A percentile compares a stretch with the other conserved stretches of the same genome.
Evolutionary conservation across 2,797 vertebrate species (phyloP).

Genomic region (Anguilla obscura): DNA sequence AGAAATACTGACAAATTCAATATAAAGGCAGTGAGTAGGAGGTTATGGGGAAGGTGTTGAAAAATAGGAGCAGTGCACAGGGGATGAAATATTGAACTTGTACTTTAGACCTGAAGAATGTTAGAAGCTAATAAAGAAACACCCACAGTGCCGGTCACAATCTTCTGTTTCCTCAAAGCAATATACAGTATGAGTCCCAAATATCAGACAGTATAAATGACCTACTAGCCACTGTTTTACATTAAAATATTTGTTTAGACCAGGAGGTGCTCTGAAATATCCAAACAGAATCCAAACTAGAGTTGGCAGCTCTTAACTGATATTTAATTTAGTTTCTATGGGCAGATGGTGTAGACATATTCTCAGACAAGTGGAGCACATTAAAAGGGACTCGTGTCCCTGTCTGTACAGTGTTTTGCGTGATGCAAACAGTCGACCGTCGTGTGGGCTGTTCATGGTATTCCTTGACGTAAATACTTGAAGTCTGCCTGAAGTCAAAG

Average conservation of each 20-base stretch:
- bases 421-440: background rate
- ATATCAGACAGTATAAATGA: background rate
- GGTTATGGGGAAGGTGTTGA: background rate
- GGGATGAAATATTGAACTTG: slow-evolving; percentile 1
- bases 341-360: slow-evolving; percentile 1
- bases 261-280: background rate
- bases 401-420: slow-evolving; percentile 2
- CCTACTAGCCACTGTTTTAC: background rate
- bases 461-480: background rate
- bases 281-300: background rate
- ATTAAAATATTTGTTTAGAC: background rate
- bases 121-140: background rate
- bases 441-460: background rate
- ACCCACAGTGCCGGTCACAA: background rate
- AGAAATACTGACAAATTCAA: background rate
- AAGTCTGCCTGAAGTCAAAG: background rate
- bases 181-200: background rate
- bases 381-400: slow-evolving; percentile 23
- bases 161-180: background rate
- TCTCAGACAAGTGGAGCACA: slow-evolving; percentile 12
- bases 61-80: background rate
- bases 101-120: background rate
- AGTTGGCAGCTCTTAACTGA: background rate
- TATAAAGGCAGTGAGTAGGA: background rate
- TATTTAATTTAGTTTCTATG: background rate